These are phyloP conservation scores for Lacerta agilis DNA, from an alignment of 2,797 vertebrate genomes.

Conservation along the genomic window DNA sequence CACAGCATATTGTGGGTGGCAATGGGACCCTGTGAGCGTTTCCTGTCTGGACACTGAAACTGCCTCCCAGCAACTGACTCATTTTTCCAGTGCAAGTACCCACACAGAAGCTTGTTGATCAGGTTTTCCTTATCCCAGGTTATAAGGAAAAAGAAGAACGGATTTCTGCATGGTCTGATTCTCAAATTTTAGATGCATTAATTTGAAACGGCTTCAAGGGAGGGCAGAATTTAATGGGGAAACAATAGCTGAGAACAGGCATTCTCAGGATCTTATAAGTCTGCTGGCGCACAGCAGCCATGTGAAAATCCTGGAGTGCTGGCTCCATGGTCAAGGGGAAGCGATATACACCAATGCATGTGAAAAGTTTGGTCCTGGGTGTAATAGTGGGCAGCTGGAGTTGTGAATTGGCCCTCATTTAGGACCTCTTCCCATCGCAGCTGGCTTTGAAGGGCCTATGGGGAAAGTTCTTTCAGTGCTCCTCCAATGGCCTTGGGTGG, in stretches of 20 bases:
- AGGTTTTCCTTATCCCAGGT: slow-evolving; percentile 32
- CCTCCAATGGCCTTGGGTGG: too few relatives aligned
- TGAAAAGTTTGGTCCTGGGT: too few relatives aligned
- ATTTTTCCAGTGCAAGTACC: slow-evolving; percentile 57
- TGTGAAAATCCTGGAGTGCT: not conserved
- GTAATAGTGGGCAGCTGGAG: not conserved
- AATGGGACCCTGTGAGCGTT: slow-evolving; percentile 53
- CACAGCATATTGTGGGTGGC: slow-evolving; percentile 66
- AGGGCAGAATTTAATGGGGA: not conserved
- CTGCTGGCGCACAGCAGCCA: not conserved
- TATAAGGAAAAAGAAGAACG: not conserved
- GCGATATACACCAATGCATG: not conserved
- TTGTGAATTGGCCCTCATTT: too few relatives aligned
- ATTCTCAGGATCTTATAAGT: not conserved
- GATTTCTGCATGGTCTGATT: slow-evolving; percentile 5
- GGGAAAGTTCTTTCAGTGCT: too few relatives aligned
- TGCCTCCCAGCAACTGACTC: slow-evolving; percentile 46
- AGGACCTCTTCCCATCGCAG: too few relatives aligned
- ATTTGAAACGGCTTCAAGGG: not conserved
- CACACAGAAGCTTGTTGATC: slow-evolving; percentile 43
- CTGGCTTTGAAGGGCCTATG: too few relatives aligned
- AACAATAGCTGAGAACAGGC: not conserved
- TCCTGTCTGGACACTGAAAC: slow-evolving; percentile 62
- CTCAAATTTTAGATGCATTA: not conserved
- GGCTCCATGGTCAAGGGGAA: not conserved